phyloP scores from a whole-genome alignment of 2,888 invertebrate species.

The Microctonus hyperodae region DNA sequence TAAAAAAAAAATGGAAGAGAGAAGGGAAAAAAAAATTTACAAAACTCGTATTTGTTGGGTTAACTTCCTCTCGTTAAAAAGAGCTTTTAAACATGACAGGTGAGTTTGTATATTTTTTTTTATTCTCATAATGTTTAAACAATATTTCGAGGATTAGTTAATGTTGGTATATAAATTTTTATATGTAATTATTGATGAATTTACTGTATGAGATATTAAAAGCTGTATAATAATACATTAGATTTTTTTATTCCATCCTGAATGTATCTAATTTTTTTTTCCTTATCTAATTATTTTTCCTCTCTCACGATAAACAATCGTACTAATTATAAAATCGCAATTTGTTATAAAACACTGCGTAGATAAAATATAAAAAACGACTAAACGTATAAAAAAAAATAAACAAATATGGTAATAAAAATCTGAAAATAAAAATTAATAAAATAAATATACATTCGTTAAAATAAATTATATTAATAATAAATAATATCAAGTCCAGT shows the following conservation, averaged over 20 bases:
- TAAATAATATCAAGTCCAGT: not conserved
- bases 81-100: not conserved
- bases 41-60: not conserved
- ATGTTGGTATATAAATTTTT: not conserved
- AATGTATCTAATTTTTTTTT: not conserved
- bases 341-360: not conserved
- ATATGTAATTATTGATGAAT: too few species aligned
- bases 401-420: not conserved
- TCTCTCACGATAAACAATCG: not conserved
- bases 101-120: not conserved
- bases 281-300: not conserved
- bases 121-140: not conserved
- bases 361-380: not conserved
- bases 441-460: not conserved
- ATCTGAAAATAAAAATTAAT: not conserved
- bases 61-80: constrained; percentile 12
- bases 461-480: not conserved
- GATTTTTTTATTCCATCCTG: too few species aligned
- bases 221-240: too few species aligned
- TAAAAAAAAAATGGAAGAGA: not conserved
- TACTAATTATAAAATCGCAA: not conserved
- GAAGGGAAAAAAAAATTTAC: constrained; percentile 2
- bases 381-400: not conserved
- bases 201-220: too few species aligned
- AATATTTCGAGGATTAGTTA: not conserved